These are phyloP conservation scores for Hyperoplus lanceolatus DNA, from an alignment of 2,797 vertebrate species.

Conservation along the genomic window DNA sequence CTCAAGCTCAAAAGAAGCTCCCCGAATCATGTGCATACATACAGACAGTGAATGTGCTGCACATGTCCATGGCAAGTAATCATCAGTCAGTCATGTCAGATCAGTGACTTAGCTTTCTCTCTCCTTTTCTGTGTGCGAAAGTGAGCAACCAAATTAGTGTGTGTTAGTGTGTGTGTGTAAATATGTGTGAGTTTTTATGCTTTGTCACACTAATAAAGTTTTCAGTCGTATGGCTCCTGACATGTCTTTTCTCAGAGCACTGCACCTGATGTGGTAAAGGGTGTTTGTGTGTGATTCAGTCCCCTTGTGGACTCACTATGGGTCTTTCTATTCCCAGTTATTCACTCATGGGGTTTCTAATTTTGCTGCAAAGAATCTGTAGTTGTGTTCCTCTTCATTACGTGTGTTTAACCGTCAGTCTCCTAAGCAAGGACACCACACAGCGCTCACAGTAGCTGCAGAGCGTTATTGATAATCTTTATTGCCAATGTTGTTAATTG, in stretches of 20 bases:
- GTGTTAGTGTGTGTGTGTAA: background rate
- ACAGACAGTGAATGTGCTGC: background rate
- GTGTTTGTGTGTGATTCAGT: background rate
- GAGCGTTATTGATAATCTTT: too few relatives aligned
- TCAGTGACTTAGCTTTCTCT: slow-evolving; percentile 11
- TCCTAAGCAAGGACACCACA: background rate
- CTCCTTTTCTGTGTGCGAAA: too few relatives aligned
- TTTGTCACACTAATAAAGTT: background rate
- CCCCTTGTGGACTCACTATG: background rate
- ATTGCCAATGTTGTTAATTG: too few relatives aligned
- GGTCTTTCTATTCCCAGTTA: background rate
- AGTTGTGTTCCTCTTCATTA: background rate
- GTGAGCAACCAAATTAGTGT: too few relatives aligned
- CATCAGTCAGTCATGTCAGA: slow-evolving; percentile 17
- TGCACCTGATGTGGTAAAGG: slow-evolving; percentile 15
- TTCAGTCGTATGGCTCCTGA: background rate
- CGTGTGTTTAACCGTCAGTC: background rate
- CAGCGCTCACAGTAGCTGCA: too few relatives aligned
- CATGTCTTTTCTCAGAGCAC: slow-evolving; percentile 15
- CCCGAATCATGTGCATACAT: background rate
- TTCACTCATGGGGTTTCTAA: slow-evolving; percentile 1
- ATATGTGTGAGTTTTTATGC: background rate
- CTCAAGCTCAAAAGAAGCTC: slow-evolving; percentile 38
- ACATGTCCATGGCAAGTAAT: slow-evolving; percentile 7
- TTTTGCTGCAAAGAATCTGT: background rate